phyloP scores from a whole-genome alignment of 2,113 vertebrate genomes.

The Carassius auratus region DNA sequence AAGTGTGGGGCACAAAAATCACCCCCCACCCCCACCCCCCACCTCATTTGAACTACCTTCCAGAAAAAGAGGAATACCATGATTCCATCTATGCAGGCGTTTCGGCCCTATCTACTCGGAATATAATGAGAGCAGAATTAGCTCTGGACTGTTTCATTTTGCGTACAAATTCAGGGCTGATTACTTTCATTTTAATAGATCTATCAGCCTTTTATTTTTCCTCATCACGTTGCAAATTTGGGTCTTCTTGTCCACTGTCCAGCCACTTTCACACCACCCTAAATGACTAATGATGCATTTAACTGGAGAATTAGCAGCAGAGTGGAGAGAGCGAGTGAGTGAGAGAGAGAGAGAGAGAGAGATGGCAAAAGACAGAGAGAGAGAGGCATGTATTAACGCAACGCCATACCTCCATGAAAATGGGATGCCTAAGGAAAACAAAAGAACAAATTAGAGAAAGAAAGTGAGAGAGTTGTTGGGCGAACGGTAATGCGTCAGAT shows the following conservation, averaged over 20 bases:
- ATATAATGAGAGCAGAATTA: conserved; percentile 59
- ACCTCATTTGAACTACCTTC: conserved; percentile 17
- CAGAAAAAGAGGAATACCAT: conserved; percentile 16
- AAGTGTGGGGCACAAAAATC: conserved; percentile 7
- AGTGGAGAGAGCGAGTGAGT: conserved; percentile 27
- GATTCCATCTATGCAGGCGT: conserved; percentile 45
- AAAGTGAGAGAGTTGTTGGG: conserved; percentile 61
- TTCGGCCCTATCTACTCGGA: conserved; percentile 50
- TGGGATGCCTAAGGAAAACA: conserved; percentile 56
- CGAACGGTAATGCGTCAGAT: conserved; percentile 78
- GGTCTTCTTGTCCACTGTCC: conserved; percentile 68
- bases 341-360: not conserved
- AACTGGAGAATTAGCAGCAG: conserved; percentile 65
- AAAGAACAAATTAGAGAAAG: conserved; percentile 46
- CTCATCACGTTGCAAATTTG: conserved; percentile 65
- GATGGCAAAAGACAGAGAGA: not conserved
- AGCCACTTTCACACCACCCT: conserved; percentile 70
- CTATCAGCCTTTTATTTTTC: conserved; percentile 64
- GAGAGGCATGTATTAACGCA: conserved; percentile 47
- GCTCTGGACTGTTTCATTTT: conserved; percentile 56
- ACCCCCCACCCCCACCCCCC: not conserved
- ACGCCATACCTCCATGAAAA: conserved; percentile 59
- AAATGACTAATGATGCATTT: conserved; percentile 72
- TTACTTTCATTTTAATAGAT: conserved; percentile 65
- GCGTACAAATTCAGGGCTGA: conserved; percentile 59